Base-by-base conservation (phyloP, 2,113 vertebrate genomes). In the Pantherophis guttatus region DNA sequence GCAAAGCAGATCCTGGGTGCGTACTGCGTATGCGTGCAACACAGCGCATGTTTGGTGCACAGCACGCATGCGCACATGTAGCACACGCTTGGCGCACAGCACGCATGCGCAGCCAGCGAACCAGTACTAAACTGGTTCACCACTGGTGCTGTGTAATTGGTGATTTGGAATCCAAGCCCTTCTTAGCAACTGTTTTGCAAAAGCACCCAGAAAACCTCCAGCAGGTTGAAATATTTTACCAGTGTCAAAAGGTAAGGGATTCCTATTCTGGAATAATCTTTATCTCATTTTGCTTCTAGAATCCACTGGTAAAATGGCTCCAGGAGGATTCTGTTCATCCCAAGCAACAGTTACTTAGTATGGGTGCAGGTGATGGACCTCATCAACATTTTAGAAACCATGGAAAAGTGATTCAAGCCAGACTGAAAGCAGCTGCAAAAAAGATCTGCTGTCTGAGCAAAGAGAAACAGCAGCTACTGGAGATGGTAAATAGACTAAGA, bases 401-500 rank as follows among this genome's bases (percentile, higher is more conserved):
- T 8, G 81, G 93, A 29, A 89, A 21, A 57, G 92, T 85, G 58
- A 96, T 98, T 12, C 97, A 93, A 57, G 92, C 87, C 92, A 98
- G 98, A 91, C 97, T 99, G 87, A 98, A 97, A 94, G 98, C 97
- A 96, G 98, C 98, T 0, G 96, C 96, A 26, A 97, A 94, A 39
- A 97, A 96, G 89, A 98, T 98, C 55, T 96, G 97, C 26, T 88
- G 94, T 89, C 97, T 99, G 90, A 98, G 94, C 95, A 97, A 94
- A 90, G 98, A 99, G 93, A 99, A 98, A 89, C 98, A 96, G 70
- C 98, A 98, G 93, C 98, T 99, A 92, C 98, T 98, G 81, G 98
- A 99, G 94, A 97, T 98, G 95, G 98, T 98, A 94, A 99, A 99
- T 96, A 94, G 98, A 90, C 98, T 99, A 33, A 97, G 98, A 1